A percentile compares a stretch with the other conserved stretches of the same genome.
phyloP scores from a whole-genome alignment of 1,140 invertebrate genomes.

The Heliothis virescens region DNA sequence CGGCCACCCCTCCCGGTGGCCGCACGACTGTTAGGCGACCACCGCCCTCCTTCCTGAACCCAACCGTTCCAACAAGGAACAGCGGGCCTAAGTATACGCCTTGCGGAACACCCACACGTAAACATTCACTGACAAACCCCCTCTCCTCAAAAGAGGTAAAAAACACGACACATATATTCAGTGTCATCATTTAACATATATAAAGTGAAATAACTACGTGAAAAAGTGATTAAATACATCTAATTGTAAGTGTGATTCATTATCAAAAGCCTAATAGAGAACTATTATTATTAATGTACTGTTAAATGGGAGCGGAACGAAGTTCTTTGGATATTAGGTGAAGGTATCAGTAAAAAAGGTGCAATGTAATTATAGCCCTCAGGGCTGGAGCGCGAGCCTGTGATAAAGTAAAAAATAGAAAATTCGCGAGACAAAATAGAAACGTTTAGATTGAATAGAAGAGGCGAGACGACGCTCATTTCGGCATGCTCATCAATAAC shows the following conservation, averaged over 20 bases:
- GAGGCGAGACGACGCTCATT: constrained; percentile 71
- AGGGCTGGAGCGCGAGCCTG: constrained; percentile 81
- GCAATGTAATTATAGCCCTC: constrained; percentile 72
- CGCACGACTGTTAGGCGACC: constrained; percentile 82
- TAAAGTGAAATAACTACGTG: constrained; percentile 37
- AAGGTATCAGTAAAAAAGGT: constrained; percentile 67
- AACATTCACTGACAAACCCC: constrained; percentile 33
- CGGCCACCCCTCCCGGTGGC: constrained; percentile 85
- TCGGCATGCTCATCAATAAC: constrained; percentile 57
- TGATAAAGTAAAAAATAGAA: constrained; percentile 80
- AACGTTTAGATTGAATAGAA: constrained; percentile 60
- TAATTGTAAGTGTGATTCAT: constrained; percentile 47
- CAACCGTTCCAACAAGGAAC: constrained; percentile 56
- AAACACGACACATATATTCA: constrained; percentile 32
- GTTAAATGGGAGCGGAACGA: constrained; percentile 63
- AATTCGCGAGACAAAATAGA: constrained; percentile 62
- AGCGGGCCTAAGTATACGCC: constrained; percentile 63
- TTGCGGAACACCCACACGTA: constrained; percentile 60
- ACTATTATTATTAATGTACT: constrained; percentile 44
- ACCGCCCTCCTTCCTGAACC: constrained; percentile 63
- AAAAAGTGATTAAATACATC: constrained; percentile 36
- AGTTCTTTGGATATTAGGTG: constrained; percentile 67
- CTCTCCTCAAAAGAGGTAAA: constrained; percentile 19
- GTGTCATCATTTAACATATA: constrained; percentile 37
- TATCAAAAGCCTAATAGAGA: constrained; percentile 52